Conservation (phyloP, 2,888 invertebrate genomes). For the Syritta pipiens region DNA sequence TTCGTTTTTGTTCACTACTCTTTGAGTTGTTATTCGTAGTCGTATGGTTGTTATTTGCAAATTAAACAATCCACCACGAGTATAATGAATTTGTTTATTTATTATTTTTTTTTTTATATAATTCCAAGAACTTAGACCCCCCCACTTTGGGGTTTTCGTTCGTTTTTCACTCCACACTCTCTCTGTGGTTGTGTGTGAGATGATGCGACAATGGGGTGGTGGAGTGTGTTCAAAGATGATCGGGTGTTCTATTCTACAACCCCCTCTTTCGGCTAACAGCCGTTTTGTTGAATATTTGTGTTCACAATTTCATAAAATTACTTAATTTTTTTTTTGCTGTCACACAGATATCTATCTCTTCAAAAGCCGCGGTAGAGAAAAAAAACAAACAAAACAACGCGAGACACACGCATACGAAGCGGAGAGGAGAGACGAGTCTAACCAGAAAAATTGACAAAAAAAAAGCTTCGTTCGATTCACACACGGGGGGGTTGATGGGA, state of each 20-base stretch:
- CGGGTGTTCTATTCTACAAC: conserved; percentile 18
- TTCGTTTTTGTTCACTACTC: neutral
- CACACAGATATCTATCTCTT: too few relatives aligned
- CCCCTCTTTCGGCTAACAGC: conserved; percentile 15
- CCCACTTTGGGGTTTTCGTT: too few relatives aligned
- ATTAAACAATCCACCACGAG: conserved; percentile 48
- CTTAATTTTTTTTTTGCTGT: too few relatives aligned
- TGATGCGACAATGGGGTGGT: neutral
- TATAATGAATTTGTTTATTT: conserved; percentile 37
- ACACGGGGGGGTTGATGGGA: too few relatives aligned
- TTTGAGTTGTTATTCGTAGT: conserved; percentile 27
- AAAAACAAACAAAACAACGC: too few relatives aligned
- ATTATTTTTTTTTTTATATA: conserved; percentile 15
- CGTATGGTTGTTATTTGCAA: conserved; percentile 38
- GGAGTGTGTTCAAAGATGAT: conserved; percentile 1
- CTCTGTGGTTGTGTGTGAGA: neutral
- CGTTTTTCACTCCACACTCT: neutral
- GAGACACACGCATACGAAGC: too few relatives aligned
- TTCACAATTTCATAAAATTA: conserved; percentile 33
- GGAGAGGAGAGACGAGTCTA: too few relatives aligned
- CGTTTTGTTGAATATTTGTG: neutral
- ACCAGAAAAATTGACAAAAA: too few relatives aligned
- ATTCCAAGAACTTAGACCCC: neutral
- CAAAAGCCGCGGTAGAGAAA: too few relatives aligned
- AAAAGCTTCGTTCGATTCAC: too few relatives aligned